Conservation (phyloP, 2,113 vertebrate species). For the Coryphaenoides rupestris region DNA sequence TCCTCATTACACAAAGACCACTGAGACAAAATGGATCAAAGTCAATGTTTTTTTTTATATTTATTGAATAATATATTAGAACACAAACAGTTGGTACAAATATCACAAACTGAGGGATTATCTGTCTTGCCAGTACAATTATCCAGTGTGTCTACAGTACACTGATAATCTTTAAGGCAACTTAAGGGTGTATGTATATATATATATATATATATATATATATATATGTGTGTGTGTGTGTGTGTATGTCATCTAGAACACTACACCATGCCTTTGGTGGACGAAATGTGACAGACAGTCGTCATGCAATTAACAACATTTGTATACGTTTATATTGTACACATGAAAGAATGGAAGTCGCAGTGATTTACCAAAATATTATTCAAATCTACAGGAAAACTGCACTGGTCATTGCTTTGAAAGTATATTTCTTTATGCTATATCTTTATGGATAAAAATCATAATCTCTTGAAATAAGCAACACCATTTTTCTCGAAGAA, state of each 20-base stretch:
- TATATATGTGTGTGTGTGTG: neutral
- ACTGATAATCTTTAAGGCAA: slow-evolving; percentile 14
- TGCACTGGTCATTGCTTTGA: neutral
- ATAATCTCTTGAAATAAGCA: slow-evolving; percentile 1
- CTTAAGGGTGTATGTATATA: slow-evolving; percentile 14
- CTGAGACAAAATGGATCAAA: neutral
- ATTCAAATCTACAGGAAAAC: slow-evolving; percentile 10
- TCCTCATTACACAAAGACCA: no score
- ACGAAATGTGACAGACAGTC: slow-evolving; percentile 8
- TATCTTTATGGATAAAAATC: slow-evolving; percentile 15
- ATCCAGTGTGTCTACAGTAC: slow-evolving; percentile 10
- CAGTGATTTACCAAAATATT: slow-evolving; percentile 44
- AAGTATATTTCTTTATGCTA: slow-evolving; percentile 5
- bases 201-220: neutral
- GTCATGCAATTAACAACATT: slow-evolving; percentile 20
- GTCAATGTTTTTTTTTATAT: neutral
- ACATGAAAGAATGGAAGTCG: neutral
- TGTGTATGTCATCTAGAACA: no score
- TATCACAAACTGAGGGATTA: slow-evolving; percentile 13
- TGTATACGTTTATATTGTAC: neutral
- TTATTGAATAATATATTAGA: slow-evolving; percentile 13
- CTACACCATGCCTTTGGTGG: neutral
- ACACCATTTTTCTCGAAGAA: slow-evolving; percentile 9
- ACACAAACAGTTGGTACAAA: slow-evolving; percentile 25
- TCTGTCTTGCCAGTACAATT: slow-evolving; percentile 1